Conservation (phyloP, 2,797 vertebrate species). For the Acipenser oxyrinchus region DNA sequence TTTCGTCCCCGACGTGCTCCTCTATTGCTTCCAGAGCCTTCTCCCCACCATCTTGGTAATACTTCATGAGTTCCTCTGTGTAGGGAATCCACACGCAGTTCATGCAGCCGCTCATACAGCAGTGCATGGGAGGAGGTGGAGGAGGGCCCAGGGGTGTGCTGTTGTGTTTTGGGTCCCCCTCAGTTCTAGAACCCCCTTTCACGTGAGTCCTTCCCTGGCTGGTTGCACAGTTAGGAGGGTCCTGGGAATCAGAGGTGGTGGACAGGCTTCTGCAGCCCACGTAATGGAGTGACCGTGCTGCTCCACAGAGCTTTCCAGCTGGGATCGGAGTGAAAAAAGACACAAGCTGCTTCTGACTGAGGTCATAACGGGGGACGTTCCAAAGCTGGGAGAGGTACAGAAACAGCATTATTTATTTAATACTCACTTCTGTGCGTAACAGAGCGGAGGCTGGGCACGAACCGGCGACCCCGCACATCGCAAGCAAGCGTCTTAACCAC, state of each 20-base stretch:
- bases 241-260: neutral
- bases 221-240: neutral
- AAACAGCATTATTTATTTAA: too few species aligned
- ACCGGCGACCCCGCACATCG: too few species aligned
- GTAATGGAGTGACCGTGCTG: neutral
- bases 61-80: constrained; percentile 66
- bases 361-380: too few species aligned
- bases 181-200: constrained; percentile 8
- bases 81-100: constrained; percentile 87
- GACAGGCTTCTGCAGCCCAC: constrained; percentile 1
- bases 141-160: constrained; percentile 31
- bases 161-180: neutral
- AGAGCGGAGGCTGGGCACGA: too few species aligned
- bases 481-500: too few species aligned
- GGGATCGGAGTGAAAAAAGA: too few species aligned
- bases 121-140: constrained; percentile 60
- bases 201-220: neutral
- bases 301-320: too few species aligned
- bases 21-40: constrained; percentile 69
- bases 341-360: too few species aligned
- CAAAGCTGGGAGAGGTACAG: too few species aligned
- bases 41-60: constrained; percentile 63
- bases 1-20: constrained; percentile 72
- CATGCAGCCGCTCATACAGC: constrained; percentile 90
- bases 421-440: too few species aligned